These are phyloP conservation scores for Pipistrellus pygmaeus DNA, from an alignment of 2,797 vertebrate genomes.

Conservation along the genomic window DNA sequence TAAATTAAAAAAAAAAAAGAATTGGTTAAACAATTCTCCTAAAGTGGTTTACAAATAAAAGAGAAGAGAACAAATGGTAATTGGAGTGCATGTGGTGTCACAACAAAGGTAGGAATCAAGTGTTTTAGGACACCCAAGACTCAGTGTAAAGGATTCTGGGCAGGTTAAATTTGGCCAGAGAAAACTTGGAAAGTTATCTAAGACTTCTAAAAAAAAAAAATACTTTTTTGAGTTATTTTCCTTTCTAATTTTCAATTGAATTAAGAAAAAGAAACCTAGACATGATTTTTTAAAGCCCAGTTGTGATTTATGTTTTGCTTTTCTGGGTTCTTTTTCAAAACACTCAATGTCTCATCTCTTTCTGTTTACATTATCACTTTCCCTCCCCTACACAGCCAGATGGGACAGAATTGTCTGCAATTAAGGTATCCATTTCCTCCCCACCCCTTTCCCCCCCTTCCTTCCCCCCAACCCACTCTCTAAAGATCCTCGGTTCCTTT, in stretches of 20 bases:
- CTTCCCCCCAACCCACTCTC: too few relatives aligned
- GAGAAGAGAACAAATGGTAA: background rate
- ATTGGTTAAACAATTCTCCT: constrained; percentile 47
- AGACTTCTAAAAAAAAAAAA: background rate
- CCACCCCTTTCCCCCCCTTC: too few relatives aligned
- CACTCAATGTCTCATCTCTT: background rate
- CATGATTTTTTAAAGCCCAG: background rate
- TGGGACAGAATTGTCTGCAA: background rate
- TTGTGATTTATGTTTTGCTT: constrained; percentile 41
- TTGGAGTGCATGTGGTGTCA: background rate
- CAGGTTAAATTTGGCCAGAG: background rate
- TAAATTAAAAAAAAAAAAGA: background rate
- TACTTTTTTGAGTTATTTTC: background rate
- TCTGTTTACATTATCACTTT: background rate
- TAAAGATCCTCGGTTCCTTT: background rate
- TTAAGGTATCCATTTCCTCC: background rate
- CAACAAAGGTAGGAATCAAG: background rate
- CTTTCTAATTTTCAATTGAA: constrained; percentile 8
- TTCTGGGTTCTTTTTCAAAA: background rate
- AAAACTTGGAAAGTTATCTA: background rate
- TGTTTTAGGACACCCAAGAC: background rate
- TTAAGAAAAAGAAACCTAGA: background rate
- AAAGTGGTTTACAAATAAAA: constrained; percentile 30
- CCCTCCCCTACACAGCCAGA: background rate
- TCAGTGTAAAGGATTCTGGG: background rate